Base-by-base conservation (phyloP, 2,888 invertebrate species). In the Caenorhabditis becei region DNA sequence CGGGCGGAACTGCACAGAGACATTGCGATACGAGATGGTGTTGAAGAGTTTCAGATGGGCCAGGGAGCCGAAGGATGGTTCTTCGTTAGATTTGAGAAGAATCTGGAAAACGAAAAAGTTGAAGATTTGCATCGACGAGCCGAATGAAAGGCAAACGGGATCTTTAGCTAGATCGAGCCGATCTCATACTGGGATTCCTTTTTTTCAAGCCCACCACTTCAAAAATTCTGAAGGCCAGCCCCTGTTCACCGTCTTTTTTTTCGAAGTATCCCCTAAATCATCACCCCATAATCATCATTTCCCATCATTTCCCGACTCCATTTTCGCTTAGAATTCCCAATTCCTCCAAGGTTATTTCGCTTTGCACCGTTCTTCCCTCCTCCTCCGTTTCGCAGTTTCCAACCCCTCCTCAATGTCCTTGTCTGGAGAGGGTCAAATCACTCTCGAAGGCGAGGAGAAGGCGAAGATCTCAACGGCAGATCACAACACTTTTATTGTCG, bases 1-100 rank as follows among this genome's bases (percentile, higher is more conserved):
- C 8, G 69, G 77, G 8, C 82, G 81, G 58, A 87, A 87, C 20
- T 82, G 80, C 24, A 87, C 83, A 4, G 87, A 87, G 0, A 86
- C 70, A 56, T 87, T 87, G 2, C 78, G 62, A 54, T 86, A 87
- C 14, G 81, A 80, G 10, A 87, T 69, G 14, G 71, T 70, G 53
- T 84, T 83, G 51, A 77, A 58, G 26, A 85, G 59, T 61, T 87
- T 83, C 37, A 87, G 49, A 32, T 78, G 53, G 26, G 84, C 85
- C 18, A 87, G 51, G 1, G 83, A 77, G 53, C 78, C 79, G 66
- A 85, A 83, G 3, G 66, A 54, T 2, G 87, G 85, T 28, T 74
- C 70, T 47, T 82, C 83, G 24, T 80, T 77, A 0, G 85, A 83
- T 78, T 84, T 82, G 11, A 87, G 69, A 20, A 85, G 59, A 32